These are phyloP conservation scores for Prolemur simus DNA, from an alignment of 2,113 vertebrate genomes.

Conservation along the genomic window DNA sequence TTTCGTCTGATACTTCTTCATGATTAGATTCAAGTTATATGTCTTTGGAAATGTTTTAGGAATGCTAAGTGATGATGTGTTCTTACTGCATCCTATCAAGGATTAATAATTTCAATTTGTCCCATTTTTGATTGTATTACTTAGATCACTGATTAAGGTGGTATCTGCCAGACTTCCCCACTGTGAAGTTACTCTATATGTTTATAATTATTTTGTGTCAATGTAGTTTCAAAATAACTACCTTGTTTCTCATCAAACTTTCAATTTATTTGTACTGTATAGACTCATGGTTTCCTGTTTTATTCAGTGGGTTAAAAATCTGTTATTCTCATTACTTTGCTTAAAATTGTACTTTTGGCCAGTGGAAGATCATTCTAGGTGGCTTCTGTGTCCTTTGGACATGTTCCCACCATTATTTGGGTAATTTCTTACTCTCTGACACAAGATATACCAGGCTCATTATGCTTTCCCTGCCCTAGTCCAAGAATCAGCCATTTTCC, in stretches of 20 bases:
- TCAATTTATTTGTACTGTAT: neutral
- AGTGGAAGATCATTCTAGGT: neutral
- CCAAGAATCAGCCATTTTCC: neutral
- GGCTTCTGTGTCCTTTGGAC: neutral
- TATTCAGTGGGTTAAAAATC: neutral
- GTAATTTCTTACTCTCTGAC: neutral
- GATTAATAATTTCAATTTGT: neutral
- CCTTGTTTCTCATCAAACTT: neutral
- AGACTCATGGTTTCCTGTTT: constrained; percentile 8
- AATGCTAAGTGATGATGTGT: neutral
- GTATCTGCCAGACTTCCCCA: neutral
- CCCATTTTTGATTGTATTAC: neutral
- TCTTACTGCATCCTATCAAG: neutral
- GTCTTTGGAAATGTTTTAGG: neutral
- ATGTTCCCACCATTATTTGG: neutral
- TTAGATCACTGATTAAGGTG: neutral
- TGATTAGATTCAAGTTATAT: neutral
- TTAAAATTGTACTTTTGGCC: neutral
- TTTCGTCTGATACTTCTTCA: neutral
- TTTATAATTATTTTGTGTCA: constrained; percentile 9
- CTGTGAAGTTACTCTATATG: neutral
- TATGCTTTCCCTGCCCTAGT: neutral
- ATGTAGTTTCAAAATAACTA: constrained; percentile 14
- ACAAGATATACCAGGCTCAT: neutral
- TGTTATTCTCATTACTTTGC: constrained; percentile 11